These are phyloP conservation scores for Vicugna pacos DNA, from an alignment of 2,113 vertebrate genomes.

Conservation along the genomic window DNA sequence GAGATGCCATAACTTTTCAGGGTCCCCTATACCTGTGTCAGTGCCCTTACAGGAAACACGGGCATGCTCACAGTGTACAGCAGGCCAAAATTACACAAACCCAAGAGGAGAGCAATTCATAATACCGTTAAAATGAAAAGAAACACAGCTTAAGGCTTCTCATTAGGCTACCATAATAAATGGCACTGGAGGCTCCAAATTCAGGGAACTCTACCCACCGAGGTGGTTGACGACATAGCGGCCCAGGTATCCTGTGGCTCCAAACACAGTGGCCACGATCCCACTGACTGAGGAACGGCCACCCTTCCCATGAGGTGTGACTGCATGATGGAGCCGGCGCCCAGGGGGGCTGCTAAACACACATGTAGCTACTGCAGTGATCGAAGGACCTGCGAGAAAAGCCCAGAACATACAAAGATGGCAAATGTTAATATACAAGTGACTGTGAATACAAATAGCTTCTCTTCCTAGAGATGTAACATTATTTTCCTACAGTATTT, in stretches of 20 bases:
- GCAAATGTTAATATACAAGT: not conserved
- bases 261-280: constrained; percentile 96
- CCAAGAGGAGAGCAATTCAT: not conserved
- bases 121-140: constrained; percentile 20
- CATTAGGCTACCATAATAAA: not conserved
- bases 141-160: not conserved
- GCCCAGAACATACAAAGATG: not conserved
- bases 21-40: not conserved
- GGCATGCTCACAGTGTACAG: not conserved
- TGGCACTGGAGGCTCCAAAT: not conserved
- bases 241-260: constrained; percentile 96
- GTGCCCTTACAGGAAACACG: not conserved
- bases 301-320: constrained; percentile 93
- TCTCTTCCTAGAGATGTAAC: not conserved
- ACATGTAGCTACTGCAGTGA: constrained; percentile 83
- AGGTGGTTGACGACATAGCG: constrained; percentile 95
- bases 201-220: constrained; percentile 85
- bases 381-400: constrained; percentile 85
- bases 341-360: constrained; percentile 83
- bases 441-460: not conserved
- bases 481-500: constrained; percentile 24
- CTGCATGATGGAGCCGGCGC: constrained; percentile 91
- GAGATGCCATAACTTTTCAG: not conserved
- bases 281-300: constrained; percentile 96
- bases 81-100: not conserved